Evolutionary conservation across 2,113 vertebrate species (phyloP).

Genomic region (Oryzias curvinotus): DNA sequence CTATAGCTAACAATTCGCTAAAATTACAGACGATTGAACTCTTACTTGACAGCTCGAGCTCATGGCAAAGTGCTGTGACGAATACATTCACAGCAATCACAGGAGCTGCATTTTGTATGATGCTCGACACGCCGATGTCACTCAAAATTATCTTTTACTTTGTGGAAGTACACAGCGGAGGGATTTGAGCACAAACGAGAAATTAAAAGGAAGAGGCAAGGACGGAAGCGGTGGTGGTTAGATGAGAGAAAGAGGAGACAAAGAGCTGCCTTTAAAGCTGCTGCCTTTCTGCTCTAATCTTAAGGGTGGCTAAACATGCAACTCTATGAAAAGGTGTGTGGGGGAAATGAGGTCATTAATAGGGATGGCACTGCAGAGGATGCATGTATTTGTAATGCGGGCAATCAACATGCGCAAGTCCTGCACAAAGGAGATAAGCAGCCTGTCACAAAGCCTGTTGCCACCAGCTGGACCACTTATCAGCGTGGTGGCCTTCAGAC

Average conservation of each 20-base stretch:
- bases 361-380: slow-evolving; percentile 61
- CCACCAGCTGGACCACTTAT: slow-evolving; percentile 57
- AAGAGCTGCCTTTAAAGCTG: slow-evolving; percentile 41
- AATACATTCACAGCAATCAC: slow-evolving; percentile 51
- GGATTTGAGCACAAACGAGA: slow-evolving; percentile 62
- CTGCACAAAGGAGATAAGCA: slow-evolving; percentile 71
- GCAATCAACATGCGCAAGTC: slow-evolving; percentile 68
- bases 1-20: slow-evolving; percentile 31
- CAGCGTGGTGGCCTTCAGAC: slow-evolving; percentile 52
- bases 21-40: slow-evolving; percentile 45
- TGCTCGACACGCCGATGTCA: slow-evolving; percentile 47
- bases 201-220: slow-evolving; percentile 56
- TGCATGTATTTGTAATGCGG: slow-evolving; percentile 60
- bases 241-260: slow-evolving; percentile 15
- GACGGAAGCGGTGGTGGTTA: slow-evolving; percentile 23
- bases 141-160: slow-evolving; percentile 64
- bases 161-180: slow-evolving; percentile 36
- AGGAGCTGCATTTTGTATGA: slow-evolving; percentile 45
- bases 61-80: slow-evolving; percentile 36
- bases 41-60: slow-evolving; percentile 44
- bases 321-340: slow-evolving; percentile 14
- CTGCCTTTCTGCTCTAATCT: slow-evolving; percentile 61
- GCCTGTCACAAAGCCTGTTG: slow-evolving; percentile 56
- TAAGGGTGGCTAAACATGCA: slow-evolving; percentile 58
- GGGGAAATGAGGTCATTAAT: slow-evolving; percentile 75